Evolutionary conservation across 2,888 invertebrate species (phyloP).

Genomic region (Pycnomerus fuliginosus): DNA sequence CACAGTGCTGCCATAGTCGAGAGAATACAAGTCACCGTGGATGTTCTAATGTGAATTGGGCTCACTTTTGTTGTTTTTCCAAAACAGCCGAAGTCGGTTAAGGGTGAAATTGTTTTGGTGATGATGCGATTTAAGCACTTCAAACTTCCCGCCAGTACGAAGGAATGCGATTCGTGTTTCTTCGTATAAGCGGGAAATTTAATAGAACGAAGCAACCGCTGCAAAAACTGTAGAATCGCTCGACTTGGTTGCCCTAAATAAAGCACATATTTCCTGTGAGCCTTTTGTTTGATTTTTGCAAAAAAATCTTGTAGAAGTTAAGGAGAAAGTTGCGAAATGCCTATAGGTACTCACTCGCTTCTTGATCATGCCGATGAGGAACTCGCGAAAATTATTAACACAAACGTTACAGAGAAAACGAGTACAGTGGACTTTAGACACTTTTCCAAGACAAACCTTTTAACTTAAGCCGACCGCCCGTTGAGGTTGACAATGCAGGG

Average conservation of each 20-base stretch:
- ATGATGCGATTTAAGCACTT: constrained; percentile 45
- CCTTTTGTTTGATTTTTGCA: no score
- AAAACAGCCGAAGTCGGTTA: constrained; percentile 52
- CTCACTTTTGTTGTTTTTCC: constrained; percentile 3
- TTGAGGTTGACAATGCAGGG: no score
- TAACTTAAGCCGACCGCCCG: no score
- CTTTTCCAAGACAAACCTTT: no score
- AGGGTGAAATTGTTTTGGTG: constrained; percentile 76
- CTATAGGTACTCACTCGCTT: constrained; percentile 77
- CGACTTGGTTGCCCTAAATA: constrained; percentile 51
- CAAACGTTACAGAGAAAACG: constrained; percentile 78
- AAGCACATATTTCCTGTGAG: no score
- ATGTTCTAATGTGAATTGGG: constrained; percentile 7
- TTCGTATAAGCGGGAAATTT: constrained; percentile 8
- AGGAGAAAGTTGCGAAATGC: constrained; percentile 76
- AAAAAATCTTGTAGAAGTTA: no score
- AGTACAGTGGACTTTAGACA: no score
- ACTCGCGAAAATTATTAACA: constrained; percentile 67
- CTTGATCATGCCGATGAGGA: constrained; percentile 66
- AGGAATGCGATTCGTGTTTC: not conserved
- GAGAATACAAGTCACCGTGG: constrained; percentile 7
- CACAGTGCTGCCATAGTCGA: constrained; percentile 7
- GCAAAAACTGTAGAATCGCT: constrained; percentile 62
- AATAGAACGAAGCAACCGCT: constrained; percentile 69
- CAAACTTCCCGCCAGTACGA: no score